Evolutionary conservation across 2,888 invertebrate species (phyloP).

Genomic region (Liopterus haemorrhoidalis): DNA sequence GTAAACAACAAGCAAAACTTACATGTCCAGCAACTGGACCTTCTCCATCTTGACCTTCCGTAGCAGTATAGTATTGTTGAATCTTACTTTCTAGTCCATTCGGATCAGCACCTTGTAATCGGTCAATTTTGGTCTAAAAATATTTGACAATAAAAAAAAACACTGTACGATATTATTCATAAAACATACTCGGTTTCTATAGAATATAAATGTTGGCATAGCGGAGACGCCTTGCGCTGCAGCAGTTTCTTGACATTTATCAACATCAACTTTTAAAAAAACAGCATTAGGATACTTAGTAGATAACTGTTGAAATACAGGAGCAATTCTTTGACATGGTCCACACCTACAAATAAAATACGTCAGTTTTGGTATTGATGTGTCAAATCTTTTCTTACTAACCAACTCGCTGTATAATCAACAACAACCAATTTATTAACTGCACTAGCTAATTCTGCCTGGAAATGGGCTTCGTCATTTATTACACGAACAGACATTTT

Average conservation of each 20-base stretch:
- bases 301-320: conserved; percentile 83
- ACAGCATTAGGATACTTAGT: conserved; percentile 80
- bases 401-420: conserved; percentile 94
- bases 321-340: conserved; percentile 91
- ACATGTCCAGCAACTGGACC: conserved; percentile 75
- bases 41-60: conserved; percentile 59
- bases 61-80: conserved; percentile 71
- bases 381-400: conserved; percentile 37
- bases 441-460: conserved; percentile 75
- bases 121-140: conserved; percentile 70
- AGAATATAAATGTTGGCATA: conserved; percentile 98
- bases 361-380: background rate
- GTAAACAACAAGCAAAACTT: conserved; percentile 44
- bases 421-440: conserved; percentile 86
- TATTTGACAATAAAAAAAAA: too few species aligned
- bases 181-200: conserved; percentile 65
- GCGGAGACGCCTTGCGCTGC: conserved; percentile 83
- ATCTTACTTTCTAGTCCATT: conserved; percentile 80
- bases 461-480: conserved; percentile 76
- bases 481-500: conserved; percentile 52
- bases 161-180: background rate
- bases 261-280: conserved; percentile 93
- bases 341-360: conserved; percentile 72
- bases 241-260: conserved; percentile 85
- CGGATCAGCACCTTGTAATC: conserved; percentile 83